These are phyloP conservation scores for Himalopsyche anomala DNA, from an alignment of 2,888 invertebrate genomes.

Conservation along the genomic window DNA sequence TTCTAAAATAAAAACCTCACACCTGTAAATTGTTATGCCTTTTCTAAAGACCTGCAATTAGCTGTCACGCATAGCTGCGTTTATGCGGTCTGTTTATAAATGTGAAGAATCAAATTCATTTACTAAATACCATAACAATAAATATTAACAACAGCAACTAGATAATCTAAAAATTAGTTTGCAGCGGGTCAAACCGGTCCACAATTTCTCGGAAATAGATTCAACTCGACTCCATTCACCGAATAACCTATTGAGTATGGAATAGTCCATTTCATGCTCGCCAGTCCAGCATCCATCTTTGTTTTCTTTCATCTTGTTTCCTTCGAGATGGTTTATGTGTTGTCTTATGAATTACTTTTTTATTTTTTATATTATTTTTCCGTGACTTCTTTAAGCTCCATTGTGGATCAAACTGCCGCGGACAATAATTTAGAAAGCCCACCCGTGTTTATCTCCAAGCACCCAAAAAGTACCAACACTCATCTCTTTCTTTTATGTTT, in stretches of 20 bases:
- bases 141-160: too few relatives aligned
- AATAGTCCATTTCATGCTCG: slow-evolving; percentile 2
- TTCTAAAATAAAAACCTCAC: too few relatives aligned
- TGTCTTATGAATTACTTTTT: slow-evolving; percentile 13
- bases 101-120: too few relatives aligned
- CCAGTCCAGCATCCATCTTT: background rate
- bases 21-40: too few relatives aligned
- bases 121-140: too few relatives aligned
- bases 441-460: background rate
- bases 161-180: too few relatives aligned
- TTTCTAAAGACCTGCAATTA: too few relatives aligned
- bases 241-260: slow-evolving; percentile 32
- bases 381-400: slow-evolving; percentile 10
- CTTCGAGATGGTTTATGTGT: background rate
- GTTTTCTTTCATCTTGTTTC: slow-evolving; percentile 29
- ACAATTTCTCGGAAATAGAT: slow-evolving; percentile 3
- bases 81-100: too few relatives aligned
- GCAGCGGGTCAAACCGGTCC: background rate
- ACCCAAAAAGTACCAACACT: background rate
- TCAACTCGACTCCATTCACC: background rate
- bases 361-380: background rate
- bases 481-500: background rate
- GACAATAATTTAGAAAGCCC: background rate
- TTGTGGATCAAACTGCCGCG: slow-evolving; percentile 16
- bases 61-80: too few relatives aligned